Evolutionary conservation across 2,888 invertebrate species (phyloP), one percentile per base, ranked within the genome.

Genomic region (Parascotia fuliginaria): DNA sequence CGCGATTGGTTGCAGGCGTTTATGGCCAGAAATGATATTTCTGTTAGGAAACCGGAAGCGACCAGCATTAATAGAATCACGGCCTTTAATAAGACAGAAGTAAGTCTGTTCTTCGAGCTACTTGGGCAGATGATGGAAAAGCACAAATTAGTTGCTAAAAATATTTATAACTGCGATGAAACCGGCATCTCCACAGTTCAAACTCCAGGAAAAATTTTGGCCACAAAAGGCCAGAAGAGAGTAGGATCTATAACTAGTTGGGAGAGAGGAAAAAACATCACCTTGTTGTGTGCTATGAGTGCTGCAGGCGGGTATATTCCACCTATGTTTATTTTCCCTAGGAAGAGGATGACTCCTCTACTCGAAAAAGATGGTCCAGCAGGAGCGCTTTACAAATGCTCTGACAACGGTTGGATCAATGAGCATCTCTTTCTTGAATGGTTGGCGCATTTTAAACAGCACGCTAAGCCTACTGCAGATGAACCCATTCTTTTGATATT

Each of bases 351-450:
- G 76, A 71, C 71, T 15, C 73, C 75, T 24, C 57, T 55, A 9
- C 62, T 87, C 13, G 69, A 79, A 53, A 70, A 72, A 48, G 79
- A 74, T 62, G 83, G 82, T 16, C 82, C 83, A 43, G 40, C 67
- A 40, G 76, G 74, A 38, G 74, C 82, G 16, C 49, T 82, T 11
- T 65, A 62, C 39, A 56, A 47, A 38, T 61, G 60, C 19, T 49
- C 49, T 13, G 43, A 49, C 11, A 39, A 34, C n/a, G 50, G 50
- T 0, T 50, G 44, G 56, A 68, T 60, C 7, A 62, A 61, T 37
- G 53, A 60, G 37, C 27, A 59, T 16, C 22, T 71, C 2, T 69
- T 65, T 42, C 11, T 65, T 43, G 43, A 67, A 33, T 69, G 65
- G 67, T 42, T 67, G 13, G 53, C 32, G 34, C 60, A 67, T 24